Evolutionary conservation across 2,113 vertebrate species (phyloP).

Genomic region (Xenotilapia longispinis): DNA sequence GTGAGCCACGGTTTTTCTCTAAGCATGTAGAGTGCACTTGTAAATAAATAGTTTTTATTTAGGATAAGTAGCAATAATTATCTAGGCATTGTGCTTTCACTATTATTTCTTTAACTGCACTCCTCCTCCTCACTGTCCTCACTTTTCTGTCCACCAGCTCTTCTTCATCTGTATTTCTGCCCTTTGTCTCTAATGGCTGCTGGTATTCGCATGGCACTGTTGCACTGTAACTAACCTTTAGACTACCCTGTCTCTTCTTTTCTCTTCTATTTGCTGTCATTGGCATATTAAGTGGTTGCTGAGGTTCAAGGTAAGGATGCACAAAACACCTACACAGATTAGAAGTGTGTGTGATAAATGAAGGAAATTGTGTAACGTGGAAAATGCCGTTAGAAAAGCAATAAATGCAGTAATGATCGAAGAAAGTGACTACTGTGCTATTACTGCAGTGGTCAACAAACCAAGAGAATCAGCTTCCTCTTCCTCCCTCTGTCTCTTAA

Average conservation of each 20-base stretch:
- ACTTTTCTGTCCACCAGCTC: background rate
- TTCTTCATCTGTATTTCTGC: background rate
- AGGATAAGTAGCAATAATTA: background rate
- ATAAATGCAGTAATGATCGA: background rate
- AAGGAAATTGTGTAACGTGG: background rate
- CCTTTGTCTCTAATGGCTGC: background rate
- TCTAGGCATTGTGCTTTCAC: background rate
- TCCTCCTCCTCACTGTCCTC: background rate
- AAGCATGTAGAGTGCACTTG: background rate
- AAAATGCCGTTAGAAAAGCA: background rate
- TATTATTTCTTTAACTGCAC: background rate
- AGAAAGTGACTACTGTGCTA: background rate
- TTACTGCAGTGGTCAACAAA: background rate
- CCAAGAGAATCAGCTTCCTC: background rate
- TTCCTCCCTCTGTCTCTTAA: background rate
- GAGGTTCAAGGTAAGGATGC: slow-evolving; percentile 93
- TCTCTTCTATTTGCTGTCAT: slow-evolving; percentile 74
- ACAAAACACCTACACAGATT: slow-evolving; percentile 21
- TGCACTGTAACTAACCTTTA: slow-evolving; percentile 75
- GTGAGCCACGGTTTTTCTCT: background rate
- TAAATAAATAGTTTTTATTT: background rate
- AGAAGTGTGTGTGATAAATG: background rate
- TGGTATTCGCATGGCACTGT: background rate
- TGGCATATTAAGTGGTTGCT: slow-evolving; percentile 95
- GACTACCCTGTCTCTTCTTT: slow-evolving; percentile 76